Evolutionary conservation across 2,113 vertebrate genomes (phyloP), one percentile per base, ranked within the genome.

Genomic region (Pituophis catenifer): DNA sequence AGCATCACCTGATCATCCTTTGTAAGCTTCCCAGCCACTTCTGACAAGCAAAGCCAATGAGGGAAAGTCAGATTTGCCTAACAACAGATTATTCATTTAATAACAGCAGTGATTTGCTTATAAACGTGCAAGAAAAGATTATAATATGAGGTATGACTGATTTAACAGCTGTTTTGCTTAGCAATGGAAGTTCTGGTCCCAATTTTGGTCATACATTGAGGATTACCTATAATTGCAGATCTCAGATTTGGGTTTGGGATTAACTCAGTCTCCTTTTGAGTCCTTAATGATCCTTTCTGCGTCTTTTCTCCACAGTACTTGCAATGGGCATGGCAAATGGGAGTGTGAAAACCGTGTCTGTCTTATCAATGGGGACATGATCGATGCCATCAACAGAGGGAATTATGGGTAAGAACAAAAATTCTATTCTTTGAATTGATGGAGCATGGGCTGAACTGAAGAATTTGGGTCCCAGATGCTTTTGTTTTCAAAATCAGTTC

Each of bases 291-390:
- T 53, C 9, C 55, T 29, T 81, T 21, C 9, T 12, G 0, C 70
- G 9, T 92, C n/a, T 70, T 75, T 91, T 11, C 90, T 93, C 86
- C 0, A 19, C 95, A 99, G 99, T 94, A 99, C 99, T n/a, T 99
- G 99, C 89, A 94, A 97, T 53, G 93, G 96, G 0, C 93, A 96
- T 0, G 98, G 98, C 12, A 97, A 95, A 91, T 99, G 99, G 99
- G 97, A 98, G 19, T 99, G 99, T 70, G 99, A 99, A 96, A 97
- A 98, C 95, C 96, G 98, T 0, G 97, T 98, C 29, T 99, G 99
- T 94, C 97, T 99, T 89, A 98, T 99, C 91, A 98, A 99, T 0
- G 81, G 65, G 2, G 98, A 98, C 88, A 98, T 98, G 94, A 99
- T 99, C 50, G 96, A 98, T 0, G 96, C 97, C 1, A 17, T 99